Base-by-base conservation (phyloP, 2,797 vertebrate genomes). In the Protosalanx chinensis region DNA sequence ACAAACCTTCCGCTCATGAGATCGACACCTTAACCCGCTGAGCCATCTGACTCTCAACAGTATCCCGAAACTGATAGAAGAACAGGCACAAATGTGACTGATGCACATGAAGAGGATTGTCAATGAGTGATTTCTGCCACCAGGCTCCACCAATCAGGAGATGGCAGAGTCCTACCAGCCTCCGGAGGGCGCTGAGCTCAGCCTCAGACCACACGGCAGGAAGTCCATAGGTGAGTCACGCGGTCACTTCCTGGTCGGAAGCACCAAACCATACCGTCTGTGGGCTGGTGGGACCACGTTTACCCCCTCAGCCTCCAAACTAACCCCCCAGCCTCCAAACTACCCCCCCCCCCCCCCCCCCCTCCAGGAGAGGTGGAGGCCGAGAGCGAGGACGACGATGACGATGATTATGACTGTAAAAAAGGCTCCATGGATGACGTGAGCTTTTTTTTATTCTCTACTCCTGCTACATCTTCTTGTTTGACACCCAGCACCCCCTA, bases 401-500 rank as follows among this genome's bases (percentile, higher is more conserved):
- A 98, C 0, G 95, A 99, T 2, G 97, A 98, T 23, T 97, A 94
- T 0, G 93, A 99, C 81, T 95, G 95, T 91, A 99, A 99, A 89
- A 99, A 99, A 80, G 96, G 96, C 65, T 98, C 94, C 3, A 97
- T 96, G 92, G 98, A 99, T 72, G 98, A 99, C 93, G 98, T 99
- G 83, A 68, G 93, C 29, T 5, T 20, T 56, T 46, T 23, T 51
- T 18, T 73, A 41, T n/a, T 57, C 53, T 13, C 4, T n/a, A 6
- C 64, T 16, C 53, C 4, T n/a, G 57, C 64, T 16, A 10, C 12
- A 66, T 6, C 15, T 27, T 6, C 15, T 27, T 29, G 1, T 51
- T 32, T 49, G 3, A 16, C 37, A 29, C 51, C 18, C 7, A 4
- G 1, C 63, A 49, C 66, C 49, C 16, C 16, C 51, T 67, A 35